Conservation (phyloP, 2,888 invertebrate species). For the Drosophila falleni region DNA sequence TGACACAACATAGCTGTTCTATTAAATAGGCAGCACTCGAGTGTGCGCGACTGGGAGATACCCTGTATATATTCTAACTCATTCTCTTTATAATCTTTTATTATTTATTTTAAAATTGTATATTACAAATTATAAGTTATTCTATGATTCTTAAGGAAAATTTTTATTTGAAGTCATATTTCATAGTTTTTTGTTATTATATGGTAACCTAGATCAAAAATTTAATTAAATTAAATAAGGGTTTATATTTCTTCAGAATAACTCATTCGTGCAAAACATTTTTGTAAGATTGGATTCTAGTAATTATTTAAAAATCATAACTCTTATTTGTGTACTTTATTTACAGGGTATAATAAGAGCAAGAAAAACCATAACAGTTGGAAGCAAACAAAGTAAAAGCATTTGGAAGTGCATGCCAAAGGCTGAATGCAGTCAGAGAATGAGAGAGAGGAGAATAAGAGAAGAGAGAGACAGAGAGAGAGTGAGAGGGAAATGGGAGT, state of each 20-base stretch:
- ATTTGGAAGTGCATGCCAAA: constrained; percentile 60
- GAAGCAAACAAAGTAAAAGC: constrained; percentile 64
- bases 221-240: too few relatives aligned
- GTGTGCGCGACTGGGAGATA: neutral
- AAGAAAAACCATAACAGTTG: constrained; percentile 9
- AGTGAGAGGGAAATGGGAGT: neutral
- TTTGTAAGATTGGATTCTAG: neutral
- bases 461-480: too few relatives aligned
- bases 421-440: constrained; percentile 39
- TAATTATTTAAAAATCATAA: neutral
- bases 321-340: neutral
- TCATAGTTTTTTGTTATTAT: too few relatives aligned
- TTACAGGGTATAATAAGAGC: constrained; percentile 24
- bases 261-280: too few relatives aligned
- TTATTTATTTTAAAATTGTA: too few relatives aligned
- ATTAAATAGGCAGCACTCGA: neutral
- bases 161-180: too few relatives aligned
- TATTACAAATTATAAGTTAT: too few relatives aligned
- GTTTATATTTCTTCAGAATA: too few relatives aligned
- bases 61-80: neutral
- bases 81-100: neutral
- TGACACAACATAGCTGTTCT: too few relatives aligned
- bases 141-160: too few relatives aligned
- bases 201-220: too few relatives aligned
- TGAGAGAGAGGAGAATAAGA: too few relatives aligned